Percentiles rank a stretch among this genome's conserved stretches.
These are phyloP conservation scores for Syngnathoides biaculeatus DNA, from an alignment of 2,113 vertebrate genomes.

Conservation along the genomic window DNA sequence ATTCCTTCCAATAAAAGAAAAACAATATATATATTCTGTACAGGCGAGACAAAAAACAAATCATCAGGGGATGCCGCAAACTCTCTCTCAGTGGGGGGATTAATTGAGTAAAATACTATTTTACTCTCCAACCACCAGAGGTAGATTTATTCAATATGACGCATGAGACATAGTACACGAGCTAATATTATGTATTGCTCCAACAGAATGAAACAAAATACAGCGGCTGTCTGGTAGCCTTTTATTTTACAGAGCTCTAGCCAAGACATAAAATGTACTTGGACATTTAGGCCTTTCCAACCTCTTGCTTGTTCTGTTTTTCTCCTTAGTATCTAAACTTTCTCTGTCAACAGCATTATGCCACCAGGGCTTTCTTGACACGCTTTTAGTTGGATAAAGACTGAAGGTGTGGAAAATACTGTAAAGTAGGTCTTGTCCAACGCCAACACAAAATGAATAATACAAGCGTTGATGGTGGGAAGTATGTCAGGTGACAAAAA, in stretches of 20 bases:
- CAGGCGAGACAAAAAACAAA: conserved; percentile 35
- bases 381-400: neutral
- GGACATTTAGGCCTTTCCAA: neutral
- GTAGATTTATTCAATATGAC: conserved; percentile 38
- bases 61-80: conserved; percentile 20
- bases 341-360: neutral
- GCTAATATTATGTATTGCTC: conserved; percentile 7
- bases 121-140: conserved; percentile 12
- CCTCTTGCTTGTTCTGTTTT: neutral
- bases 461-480: neutral
- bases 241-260: conserved; percentile 1
- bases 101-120: conserved; percentile 24
- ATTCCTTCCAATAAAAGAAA: conserved; percentile 21
- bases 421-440: neutral
- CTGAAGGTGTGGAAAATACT: neutral
- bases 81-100: conserved; percentile 20
- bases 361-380: neutral
- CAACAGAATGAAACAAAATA: conserved; percentile 4
- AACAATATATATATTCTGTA: conserved; percentile 39
- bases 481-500: neutral
- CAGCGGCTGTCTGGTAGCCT: neutral
- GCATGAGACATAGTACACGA: neutral
- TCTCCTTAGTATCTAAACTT: neutral
- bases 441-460: neutral
- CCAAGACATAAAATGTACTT: conserved; percentile 6